Conservation (phyloP, 2,113 vertebrate genomes). For the Cyanistes caeruleus region DNA sequence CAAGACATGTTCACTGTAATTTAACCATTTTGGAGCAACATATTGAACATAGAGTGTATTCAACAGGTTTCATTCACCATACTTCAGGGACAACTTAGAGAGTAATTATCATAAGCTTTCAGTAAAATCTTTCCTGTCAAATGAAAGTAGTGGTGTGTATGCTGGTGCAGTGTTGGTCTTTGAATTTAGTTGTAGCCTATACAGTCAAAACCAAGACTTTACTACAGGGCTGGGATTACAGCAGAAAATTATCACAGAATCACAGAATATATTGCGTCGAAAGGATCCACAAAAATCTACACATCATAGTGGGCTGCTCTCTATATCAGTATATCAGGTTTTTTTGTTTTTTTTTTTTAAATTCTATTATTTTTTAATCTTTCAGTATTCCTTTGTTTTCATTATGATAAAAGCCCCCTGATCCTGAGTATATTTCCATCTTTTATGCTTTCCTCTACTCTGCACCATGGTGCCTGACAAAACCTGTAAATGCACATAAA, state of each 20-base stretch:
- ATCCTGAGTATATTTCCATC: not conserved
- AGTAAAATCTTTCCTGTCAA: not conserved
- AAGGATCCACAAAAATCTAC: not conserved
- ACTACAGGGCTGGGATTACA: not conserved
- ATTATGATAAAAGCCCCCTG: not conserved
- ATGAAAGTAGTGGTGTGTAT: not conserved
- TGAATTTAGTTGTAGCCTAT: fast-evolving
- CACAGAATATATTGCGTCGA: not conserved
- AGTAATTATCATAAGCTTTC: not conserved
- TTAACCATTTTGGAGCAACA: conserved; percentile 11
- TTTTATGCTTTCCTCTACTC: not conserved
- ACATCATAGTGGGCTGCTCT: not conserved
- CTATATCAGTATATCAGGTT: too few species aligned
- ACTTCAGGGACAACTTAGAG: not conserved
- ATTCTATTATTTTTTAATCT: not conserved
- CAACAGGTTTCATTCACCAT: not conserved
- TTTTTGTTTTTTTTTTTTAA: too few species aligned
- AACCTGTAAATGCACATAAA: not conserved
- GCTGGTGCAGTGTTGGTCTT: not conserved
- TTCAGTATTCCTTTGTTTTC: not conserved
- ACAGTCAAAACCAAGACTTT: not conserved
- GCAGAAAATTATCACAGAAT: not conserved
- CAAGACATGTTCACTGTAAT: conserved; percentile 10
- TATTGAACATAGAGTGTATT: not conserved
- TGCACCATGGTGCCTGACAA: not conserved